Base-by-base conservation (phyloP, 2,888 invertebrate species). In the Microchrysa polita region DNA sequence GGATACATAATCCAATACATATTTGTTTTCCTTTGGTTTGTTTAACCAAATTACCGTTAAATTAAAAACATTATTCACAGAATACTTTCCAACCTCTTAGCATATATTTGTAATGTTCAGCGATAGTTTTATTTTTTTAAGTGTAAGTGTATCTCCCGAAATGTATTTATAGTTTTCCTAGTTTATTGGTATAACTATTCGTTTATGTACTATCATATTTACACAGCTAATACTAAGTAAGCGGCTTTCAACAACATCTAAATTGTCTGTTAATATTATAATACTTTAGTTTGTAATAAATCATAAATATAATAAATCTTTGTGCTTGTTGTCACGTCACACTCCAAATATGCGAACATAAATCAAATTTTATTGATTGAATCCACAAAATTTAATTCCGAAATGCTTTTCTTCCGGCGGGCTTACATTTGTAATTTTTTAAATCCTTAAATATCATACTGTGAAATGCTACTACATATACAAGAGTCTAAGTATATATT, bases 161-260 rank as follows among this genome's bases (percentile, higher is more conserved):
- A 34, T n/a, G n/a, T n/a, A n/a, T n/a, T n/a, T n/a, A n/a, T n/a
- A 20, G 1, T 18, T 34, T 16, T 10, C 14, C 53, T 53, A 52
- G 14, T 42, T 53, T 27, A 18, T 27, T 23, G 20, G 22, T 20
- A 12, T 18, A 55, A 69, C 52, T 53, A 52, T 23, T n/a, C 16
- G 23, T 53, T 40, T 57, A 69, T 23, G 1, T 40, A 57, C 40
- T 57, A 57, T n/a, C n/a, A 40, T 69, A 57, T 69, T 57, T 57
- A 69, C 69, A 69, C n/a, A 10, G 27, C 12, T 55, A 40, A 18
- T 40, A 16, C 69, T 55, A 69, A 57, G 12, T 69, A 69, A 69
- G 57, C 65, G 65, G 16, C 52, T 55, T 57, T 69, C 7, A 10
- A 14, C 7, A 34, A 40, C 40, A 40, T 69, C n/a, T 40, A 16